phyloP scores from a whole-genome alignment of 2,888 invertebrate species.

The Microchrysa polita region DNA sequence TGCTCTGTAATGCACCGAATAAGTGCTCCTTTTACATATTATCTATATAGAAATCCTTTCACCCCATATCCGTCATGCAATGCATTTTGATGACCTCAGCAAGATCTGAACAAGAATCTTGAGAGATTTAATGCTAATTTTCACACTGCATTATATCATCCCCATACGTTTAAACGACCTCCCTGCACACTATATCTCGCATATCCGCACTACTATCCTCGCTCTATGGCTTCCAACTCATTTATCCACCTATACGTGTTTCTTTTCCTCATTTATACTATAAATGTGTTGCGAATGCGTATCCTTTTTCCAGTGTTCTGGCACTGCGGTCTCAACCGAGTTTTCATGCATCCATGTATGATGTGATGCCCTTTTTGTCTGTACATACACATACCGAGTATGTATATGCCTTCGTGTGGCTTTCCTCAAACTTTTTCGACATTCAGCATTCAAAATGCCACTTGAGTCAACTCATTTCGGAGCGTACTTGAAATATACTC shows the following conservation, averaged over 20 bases:
- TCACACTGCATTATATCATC: slow-evolving; percentile 13
- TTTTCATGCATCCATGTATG: background rate
- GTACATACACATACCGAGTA: background rate
- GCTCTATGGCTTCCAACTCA: background rate
- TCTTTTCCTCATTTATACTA: background rate
- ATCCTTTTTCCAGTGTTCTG: background rate
- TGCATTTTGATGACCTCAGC: slow-evolving; percentile 14
- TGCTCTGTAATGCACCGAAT: too few species aligned
- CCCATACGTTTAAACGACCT: background rate
- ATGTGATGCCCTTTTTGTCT: background rate
- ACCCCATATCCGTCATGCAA: background rate
- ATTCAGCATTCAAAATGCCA: slow-evolving; percentile 23
- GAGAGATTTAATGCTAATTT: slow-evolving; percentile 17
- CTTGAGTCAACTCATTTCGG: slow-evolving; percentile 9
- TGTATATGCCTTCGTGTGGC: background rate
- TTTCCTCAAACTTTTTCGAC: slow-evolving; percentile 8
- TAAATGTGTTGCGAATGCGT: background rate
- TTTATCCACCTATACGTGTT: slow-evolving; percentile 3
- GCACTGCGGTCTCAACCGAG: background rate
- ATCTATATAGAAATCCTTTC: background rate
- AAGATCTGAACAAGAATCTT: background rate
- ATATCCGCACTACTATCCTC: background rate
- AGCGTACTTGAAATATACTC: background rate
- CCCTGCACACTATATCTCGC: background rate
- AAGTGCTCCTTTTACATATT: too few species aligned